Percentiles rank a stretch among this genome's conserved stretches.
Evolutionary conservation across 1,140 invertebrate species (phyloP).

Genomic region (Solenopsis invicta): DNA sequence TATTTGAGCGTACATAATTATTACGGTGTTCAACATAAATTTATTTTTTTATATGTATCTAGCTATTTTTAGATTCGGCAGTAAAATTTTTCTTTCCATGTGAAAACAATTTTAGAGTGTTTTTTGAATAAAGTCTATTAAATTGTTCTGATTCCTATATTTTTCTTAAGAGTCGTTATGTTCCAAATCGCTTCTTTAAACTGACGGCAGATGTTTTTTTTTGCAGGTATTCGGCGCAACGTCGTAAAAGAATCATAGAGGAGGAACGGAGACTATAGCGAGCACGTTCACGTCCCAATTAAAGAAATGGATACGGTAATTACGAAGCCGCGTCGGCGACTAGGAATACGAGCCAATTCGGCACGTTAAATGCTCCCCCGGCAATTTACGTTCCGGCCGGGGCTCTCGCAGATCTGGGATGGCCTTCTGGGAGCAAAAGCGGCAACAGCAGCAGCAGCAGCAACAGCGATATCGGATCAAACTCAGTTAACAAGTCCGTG

Average conservation of each 20-base stretch:
- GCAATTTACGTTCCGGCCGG: slow-evolving; percentile 72
- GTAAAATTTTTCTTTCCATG: too few species aligned
- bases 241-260: not conserved
- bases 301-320: slow-evolving; percentile 73
- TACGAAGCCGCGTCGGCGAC: slow-evolving; percentile 50
- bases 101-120: not conserved
- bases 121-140: not conserved
- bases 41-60: too few species aligned
- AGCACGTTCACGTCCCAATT: slow-evolving; percentile 22
- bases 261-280: slow-evolving; percentile 28
- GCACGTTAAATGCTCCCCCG: slow-evolving; percentile 72
- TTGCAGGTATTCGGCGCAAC: slow-evolving; percentile 42
- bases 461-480: slow-evolving; percentile 72
- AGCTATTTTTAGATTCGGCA: too few species aligned
- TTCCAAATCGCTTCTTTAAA: not conserved
- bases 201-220: slow-evolving; percentile 54
- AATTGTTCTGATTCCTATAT: not conserved
- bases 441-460: slow-evolving; percentile 25
- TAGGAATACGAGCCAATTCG: slow-evolving; percentile 56
- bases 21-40: too few species aligned
- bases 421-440: slow-evolving; percentile 67
- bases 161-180: not conserved
- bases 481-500: slow-evolving; percentile 63
- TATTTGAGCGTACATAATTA: too few species aligned
- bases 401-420: slow-evolving; percentile 76